Evolutionary conservation across 2,888 invertebrate genomes (phyloP), one percentile per base, ranked within the genome.

Genomic region (Chloromyia formosa): DNA sequence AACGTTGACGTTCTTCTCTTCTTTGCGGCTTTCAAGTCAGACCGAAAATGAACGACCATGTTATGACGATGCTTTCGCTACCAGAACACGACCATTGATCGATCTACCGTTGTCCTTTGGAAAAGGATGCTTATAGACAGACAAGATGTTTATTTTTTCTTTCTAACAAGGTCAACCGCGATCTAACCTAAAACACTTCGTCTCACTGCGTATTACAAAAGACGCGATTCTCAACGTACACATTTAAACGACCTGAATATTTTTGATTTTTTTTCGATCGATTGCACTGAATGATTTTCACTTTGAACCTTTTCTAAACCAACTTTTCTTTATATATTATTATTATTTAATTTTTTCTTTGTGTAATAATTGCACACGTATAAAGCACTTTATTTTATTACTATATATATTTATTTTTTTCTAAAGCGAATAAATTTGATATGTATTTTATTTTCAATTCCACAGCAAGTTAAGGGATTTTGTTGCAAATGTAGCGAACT

Each of bases 321-420:
- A 62, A 62, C 62, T 62, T 16, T 58, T 16, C 12, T 61, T 27
- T 5, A n/a, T 23, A 35, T 61, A 61, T 10, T 40, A 61, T 56
- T 27, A 35, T 35, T 71, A 71, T 72, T 7, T 72, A 72, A 60
- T 58, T 45, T 60, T 58, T 35, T 23, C n/a, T 23, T 23, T 58
- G n/a, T 56, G 22, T 71, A 58, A 69, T 75, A 75, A 77, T 77
- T 77, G 77, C 75, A 77, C 77, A 77, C 72, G 64, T 75, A 60
- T 77, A 77, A 77, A 77, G 77, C 77, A 77, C 77, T 77, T 75
- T 69, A 71, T 40, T 68, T n/a, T n/a, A n/a, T n/a, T n/a, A n/a
- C n/a, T n/a, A n/a, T n/a, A n/a, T n/a, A n/a, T n/a, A n/a, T 64
- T 62, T 53, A 62, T 58, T 53, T 53, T 49, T 45, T 9, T 58